Conservation (phyloP, 1,140 invertebrate species). For the Cataglyphis hispanica region DNA sequence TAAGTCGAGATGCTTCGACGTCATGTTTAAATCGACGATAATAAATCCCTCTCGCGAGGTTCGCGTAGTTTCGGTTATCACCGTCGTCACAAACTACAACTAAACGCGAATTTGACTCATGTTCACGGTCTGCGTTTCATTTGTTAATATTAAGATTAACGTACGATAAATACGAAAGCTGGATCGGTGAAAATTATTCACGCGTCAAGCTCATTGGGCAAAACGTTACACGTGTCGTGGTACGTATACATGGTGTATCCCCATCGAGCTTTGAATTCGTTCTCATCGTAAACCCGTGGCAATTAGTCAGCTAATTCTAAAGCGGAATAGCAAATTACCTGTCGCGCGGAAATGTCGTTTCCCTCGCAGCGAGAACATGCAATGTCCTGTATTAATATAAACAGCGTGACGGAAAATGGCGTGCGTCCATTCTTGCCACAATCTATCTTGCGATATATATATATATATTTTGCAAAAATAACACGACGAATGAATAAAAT, state of each 20-base stretch:
- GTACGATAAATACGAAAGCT: too few species aligned
- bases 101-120: background rate
- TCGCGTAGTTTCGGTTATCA: background rate
- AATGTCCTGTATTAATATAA: constrained; percentile 58
- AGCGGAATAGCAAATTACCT: constrained; percentile 60
- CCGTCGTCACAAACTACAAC: background rate
- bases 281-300: constrained; percentile 29
- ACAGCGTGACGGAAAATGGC: constrained; percentile 58
- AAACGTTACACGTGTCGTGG: constrained; percentile 12
- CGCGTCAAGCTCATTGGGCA: background rate
- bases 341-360: constrained; percentile 53
- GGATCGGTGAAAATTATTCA: background rate
- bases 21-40: background rate
- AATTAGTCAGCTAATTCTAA: constrained; percentile 63
- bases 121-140: background rate
- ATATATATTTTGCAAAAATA: constrained; percentile 24
- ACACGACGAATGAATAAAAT: background rate
- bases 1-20: background rate
- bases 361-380: constrained; percentile 25
- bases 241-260: background rate
- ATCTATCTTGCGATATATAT: background rate
- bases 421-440: constrained; percentile 5
- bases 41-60: background rate
- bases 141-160: background rate
- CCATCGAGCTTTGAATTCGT: constrained; percentile 22